These are phyloP conservation scores for Tympanuchus pallidicinctus DNA, from an alignment of 2,113 vertebrate species.

Conservation along the genomic window DNA sequence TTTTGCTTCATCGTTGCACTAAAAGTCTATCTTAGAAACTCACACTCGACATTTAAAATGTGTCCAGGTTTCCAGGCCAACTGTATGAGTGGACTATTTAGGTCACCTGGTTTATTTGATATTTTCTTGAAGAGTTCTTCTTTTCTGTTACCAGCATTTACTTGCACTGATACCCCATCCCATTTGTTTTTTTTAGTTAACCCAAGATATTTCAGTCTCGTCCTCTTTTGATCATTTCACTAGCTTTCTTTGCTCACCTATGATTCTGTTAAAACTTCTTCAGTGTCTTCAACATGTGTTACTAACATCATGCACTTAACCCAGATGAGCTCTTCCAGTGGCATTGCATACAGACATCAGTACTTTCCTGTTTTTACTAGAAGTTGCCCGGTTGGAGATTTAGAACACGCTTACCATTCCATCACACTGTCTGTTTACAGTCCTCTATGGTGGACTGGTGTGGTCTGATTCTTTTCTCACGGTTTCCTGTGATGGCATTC, in stretches of 20 bases:
- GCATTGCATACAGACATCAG: background rate
- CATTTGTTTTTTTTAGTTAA: background rate
- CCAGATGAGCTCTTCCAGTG: background rate
- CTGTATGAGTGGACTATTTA: rapidly evolving
- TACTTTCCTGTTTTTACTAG: background rate
- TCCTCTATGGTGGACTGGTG: background rate
- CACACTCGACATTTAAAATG: background rate
- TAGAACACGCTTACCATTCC: background rate
- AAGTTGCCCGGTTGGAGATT: background rate
- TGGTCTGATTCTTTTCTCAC: background rate
- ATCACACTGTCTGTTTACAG: background rate
- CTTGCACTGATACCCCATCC: background rate
- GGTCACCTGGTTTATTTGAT: background rate
- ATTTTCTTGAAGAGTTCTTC: background rate
- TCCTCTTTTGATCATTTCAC: background rate
- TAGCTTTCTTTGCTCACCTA: background rate
- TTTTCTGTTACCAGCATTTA: background rate
- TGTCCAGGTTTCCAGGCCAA: background rate
- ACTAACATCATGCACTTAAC: background rate
- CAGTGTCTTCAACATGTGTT: background rate
- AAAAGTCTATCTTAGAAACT: background rate
- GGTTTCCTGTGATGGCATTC: background rate
- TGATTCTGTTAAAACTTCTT: background rate
- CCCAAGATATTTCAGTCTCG: background rate
- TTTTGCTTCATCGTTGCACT: background rate